Base-by-base conservation (phyloP, 2,888 invertebrate species). In the Aporophyla lueneburgensis region DNA sequence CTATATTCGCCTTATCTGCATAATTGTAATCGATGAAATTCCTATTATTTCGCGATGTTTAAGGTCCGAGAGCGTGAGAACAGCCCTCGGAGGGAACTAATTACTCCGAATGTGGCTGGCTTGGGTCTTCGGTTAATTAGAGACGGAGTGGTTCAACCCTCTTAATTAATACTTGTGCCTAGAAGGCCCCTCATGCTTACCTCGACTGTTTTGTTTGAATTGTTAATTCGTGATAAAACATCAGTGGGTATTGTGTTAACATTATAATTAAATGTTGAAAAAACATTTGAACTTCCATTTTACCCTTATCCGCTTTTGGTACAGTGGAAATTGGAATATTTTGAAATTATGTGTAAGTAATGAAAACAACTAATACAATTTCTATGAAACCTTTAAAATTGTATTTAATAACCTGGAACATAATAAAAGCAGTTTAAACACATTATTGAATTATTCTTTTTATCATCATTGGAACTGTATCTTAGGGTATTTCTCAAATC, bases 101-200 rank as follows among this genome's bases (percentile, higher is more conserved):
- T 96, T 96, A 96, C 95, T 92, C 91, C 92, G 93, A 95, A 96
- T 95, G 95, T 93, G 95, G 95, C 93, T 93, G 95, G 95, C 93
- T 91, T 93, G 95, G 96, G 95, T 94, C 95, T 96, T 95, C 96
- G 93, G 95, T 96, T 96, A 96, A 96, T 96, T 96, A 96, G 96
- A 96, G 94, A 92, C 93, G 90, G 94, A 95, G 95, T 93, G 95
- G 94, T 92, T 93, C 94, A 94, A 95, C 95, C 96, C 96, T 95
- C 95, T 95, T 96, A 96, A 96, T 96, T 96, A 96, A 96, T 96
- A 95, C 95, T 96, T 95, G 93, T 93, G 93, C 94, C 94, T 93
- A 93, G 92, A 91, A 93, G 92, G 92, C 93, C 93, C 93, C 94
- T 93, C 92, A 92, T 92, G 93, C 93, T 93, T 93, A 94, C 93